Evolutionary conservation across 2,113 vertebrate genomes (phyloP), one percentile per base, ranked within the genome.

Genomic region (Anas platyrhynchos): DNA sequence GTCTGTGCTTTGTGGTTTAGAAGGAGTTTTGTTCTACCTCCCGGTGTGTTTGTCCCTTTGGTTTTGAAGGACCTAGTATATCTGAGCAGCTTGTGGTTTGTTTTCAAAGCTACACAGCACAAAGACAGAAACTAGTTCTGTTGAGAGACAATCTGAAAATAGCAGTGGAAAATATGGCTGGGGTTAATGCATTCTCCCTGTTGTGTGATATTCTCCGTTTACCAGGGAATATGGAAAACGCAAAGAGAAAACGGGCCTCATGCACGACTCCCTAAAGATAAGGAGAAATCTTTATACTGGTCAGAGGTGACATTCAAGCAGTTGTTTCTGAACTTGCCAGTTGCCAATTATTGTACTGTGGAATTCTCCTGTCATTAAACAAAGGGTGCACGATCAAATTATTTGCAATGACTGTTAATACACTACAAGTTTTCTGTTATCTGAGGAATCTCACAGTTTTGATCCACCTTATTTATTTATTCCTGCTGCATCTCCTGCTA

Each of bases 41-140:
- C 23, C 27, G 25, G 4, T 50, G 26, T 4, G 7, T 72, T 75
- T 84, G 36, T 68, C 17, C 16, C 8, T 12, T 81, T 18, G 76
- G 11, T 50, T 91, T 86, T 38, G 38, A 83, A 77, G 38, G 72
- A 69, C 18, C 13, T 82, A 3, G 3, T 25, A 59, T 27, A 69
- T 4, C 23, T 27, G 34, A 77, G 20, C 1, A 18, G 6, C 20
- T 52, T 63, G 27, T 65, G 25, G 5, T 69, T 69, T 0, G 0
- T 61, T 82, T 69, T 83, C 63, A 89, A 84, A 85, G 17, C n/a
- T 65, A 26, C 6, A 9, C 17, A 46, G 25, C 16, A 18, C 22
- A 68, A 29, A 46, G 34, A 9, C 7, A 71, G 48, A 32, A 83
- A 29, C 13, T 61, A 50, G 1, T 7, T 80, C 11, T 87, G 82